Base-by-base conservation (phyloP, 2,797 vertebrate genomes). In the Fundulus diaphanus region DNA sequence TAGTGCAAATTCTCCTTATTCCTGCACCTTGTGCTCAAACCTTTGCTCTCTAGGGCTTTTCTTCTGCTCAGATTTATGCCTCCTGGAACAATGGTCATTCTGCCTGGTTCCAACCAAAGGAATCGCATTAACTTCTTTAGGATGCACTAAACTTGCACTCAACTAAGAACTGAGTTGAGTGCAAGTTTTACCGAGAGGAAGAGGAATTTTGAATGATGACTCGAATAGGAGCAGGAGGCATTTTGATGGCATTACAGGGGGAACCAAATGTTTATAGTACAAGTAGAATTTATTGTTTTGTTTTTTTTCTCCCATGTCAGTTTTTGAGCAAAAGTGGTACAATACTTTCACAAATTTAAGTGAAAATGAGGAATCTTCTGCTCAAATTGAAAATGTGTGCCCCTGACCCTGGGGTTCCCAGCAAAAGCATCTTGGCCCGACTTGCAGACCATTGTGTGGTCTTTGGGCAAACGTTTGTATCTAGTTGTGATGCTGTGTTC, bases 401-500 rank as follows among this genome's bases (percentile, higher is more conserved):
- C 31, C 15, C 16, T 16, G 54, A 57, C 54, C 3, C 31, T 31
- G 15, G 27, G 31, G 31, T 59, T 20, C 27, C 29, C 33, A 54
- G n/a, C 56, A 59, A 83, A 73, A 80, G 59, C 82, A 75, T 76
- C 13, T 22, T 33, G 68, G 81, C 78, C 81, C 68, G 40, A 79
- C 59, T 65, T 67, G 70, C 66, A 76, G 79, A 65, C 73, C 67
- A 70, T 66, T 31, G n/a, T 51, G 0, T 33, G 70, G 77, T 85
- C 73, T 87, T 73, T 59, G 76, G 86, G 87, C 31, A 88, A 85
- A 80, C 84, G 81, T 54, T 29, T 84, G 82, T 86, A 37, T 63
- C 8, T 24, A 24, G 59, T 12, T 35, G 75, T 66, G 68, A 81
- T 77, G 84, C 86, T 83, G 78, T 84, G 40, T 84, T 82, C 73